phyloP scores from a whole-genome alignment of 1,140 invertebrate genomes.

The honey bee (Apis mellifera) region Amel_HAv3.1 CM009943.2:2630001-2630500 shows the following conservation, averaged over 20 bases:
- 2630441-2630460: neutral
- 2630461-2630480: neutral
- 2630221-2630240: no score
- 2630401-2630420: neutral
- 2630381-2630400: neutral
- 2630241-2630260: no score
- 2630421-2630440: neutral
- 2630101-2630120: no score
- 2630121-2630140: no score
- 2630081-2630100: neutral
- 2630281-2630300: no score
- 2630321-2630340: neutral
- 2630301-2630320: no score
- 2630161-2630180: no score
- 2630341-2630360: neutral
- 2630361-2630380: neutral
- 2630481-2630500: neutral
- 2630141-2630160: no score
- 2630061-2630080: neutral
- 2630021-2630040: slow-evolving; percentile 52
- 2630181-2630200: no score
- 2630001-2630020: slow-evolving; percentile 40
- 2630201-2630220: no score
- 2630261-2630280: neutral
- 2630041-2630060: slow-evolving; percentile 66